Evolutionary conservation across 2,113 vertebrate species (phyloP), one percentile per base, ranked within the genome.

Genomic region (Pithys albifrons): DNA sequence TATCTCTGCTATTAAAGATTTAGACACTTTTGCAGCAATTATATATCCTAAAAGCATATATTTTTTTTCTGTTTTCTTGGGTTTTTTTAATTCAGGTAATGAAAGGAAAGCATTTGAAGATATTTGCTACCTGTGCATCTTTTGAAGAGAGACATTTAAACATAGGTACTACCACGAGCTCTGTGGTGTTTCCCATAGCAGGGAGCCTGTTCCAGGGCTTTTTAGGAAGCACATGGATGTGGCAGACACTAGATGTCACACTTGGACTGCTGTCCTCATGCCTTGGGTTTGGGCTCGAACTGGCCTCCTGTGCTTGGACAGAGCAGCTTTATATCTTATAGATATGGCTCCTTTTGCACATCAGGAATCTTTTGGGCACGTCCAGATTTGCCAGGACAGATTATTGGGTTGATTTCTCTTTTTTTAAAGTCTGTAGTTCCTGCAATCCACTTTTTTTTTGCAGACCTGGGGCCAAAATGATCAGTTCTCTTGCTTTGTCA

Each of bases 221-320:
- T 51, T 46, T 27, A 4, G 3, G 15, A 29, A 41, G 20, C 23
- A 45, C 37, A 23, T 8, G 37, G 52, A 28, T n/a, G 24, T 27
- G n/a, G 33, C 22, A 4, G 27, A 85, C 93, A 23, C 85, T 93
- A 96, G 96, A 45, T 94, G 95, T 95, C 96, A 81, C 7, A 8
- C 43, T 33, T 17, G 52, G 28, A 4, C 90, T 81, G 49, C 15
- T 24, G n/a, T 19, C 46, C 49, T 7, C 48, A 9, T 5, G 27
- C n/a, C 13, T 65, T 39, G 46, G 31, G 14, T 25, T 51, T 51
- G 49, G 49, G 45, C 25, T 4, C 22, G 48, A 39, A 3, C 72
- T 57, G 70, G 31, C 33, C 79, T 70, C n/a, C 28, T 52, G 4
- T 62, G 66, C 73, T 75, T 51, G 35, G n/a, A 15, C 58, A 55